Evolutionary conservation across 2,113 vertebrate species (phyloP), one percentile per base, ranked within the genome.

Genomic region (Silurus glanis): DNA sequence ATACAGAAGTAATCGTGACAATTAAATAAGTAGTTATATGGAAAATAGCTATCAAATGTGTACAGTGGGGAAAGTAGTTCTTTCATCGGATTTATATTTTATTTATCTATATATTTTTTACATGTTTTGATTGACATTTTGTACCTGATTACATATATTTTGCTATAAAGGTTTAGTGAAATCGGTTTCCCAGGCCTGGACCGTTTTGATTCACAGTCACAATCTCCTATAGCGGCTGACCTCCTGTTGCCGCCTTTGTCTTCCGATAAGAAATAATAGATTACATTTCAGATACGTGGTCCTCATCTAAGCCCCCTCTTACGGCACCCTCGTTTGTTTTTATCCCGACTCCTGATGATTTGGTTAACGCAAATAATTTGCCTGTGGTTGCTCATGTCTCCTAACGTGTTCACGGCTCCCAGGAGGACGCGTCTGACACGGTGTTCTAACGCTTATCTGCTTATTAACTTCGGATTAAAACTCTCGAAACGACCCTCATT

Each of bases 381-480:
- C 23, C 13, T 61, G 80, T 55, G 23, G 8, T 62, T 56, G 56
- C 16, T 25, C 17, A 21, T 47, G 23, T 82, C 19, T 51, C 13
- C 51, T 25, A 28, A 4, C 67, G 45, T 64, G 19, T 79, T 64
- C 49, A 23, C 37, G 45, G 55, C 74, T 23, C 16, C 14, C 80
- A 10, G 83, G 76, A 56, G 16, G 14, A 37, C 7, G 56, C 25
- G 28, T 45, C 23, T 7, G 61, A 17, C 28, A 66, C 9, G 1
- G 56, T 67, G 64, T 47, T 28, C 51, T 37, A 23, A 37, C 69
- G 2, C 49, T 62, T 71, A 84, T 83, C 47, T 82, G 78, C 55
- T 72, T 88, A 87, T 55, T 71, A 85, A 19, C 16, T 17, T 58
- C n/a, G 19, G 47, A 64, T 75, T 71, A 84, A 59, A 47, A n/a